Evolutionary conservation across 2,888 invertebrate species (phyloP), one percentile per base, ranked within the genome.

Genomic region (Capitulum mitella): DNA sequence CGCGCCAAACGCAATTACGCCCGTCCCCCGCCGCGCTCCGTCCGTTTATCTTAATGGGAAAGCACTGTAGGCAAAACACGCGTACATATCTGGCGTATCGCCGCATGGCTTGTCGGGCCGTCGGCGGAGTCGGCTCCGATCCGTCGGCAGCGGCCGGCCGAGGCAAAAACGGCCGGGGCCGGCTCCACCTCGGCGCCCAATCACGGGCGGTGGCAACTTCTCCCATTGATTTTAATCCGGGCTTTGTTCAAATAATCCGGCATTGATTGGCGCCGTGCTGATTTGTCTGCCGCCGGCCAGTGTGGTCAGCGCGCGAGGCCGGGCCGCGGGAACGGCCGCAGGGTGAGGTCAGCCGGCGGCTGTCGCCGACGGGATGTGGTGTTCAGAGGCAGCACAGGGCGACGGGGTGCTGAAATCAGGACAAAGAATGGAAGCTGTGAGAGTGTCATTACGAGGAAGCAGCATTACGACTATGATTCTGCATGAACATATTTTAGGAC

Each of bases 231-330:
- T 70, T 70, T 37, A 70, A 70, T 34, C 70, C 37, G 37, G 37
- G 70, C 70, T 70, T 37, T 70, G 70, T 70, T 70, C 70, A 70
- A 70, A 70, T 70, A 70, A 70, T 70, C 70, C 70, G 37, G 19
- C 37, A 70, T 70, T 70, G 70, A 37, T 37, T 70, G 70, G 58
- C 12, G 70, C 37, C 2, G 22, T 32, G 70, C 70, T 70, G 70
- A 70, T 70, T 70, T 70, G 70, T 22, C 16, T 19, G 37, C 22
- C 34, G 22, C 22, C 22, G 34, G 34, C n/a, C 32, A 3, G 12
- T 3, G 10, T 29, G 61, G 61, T 32, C 61, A 16, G 61, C 16
- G 0, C 29, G 58, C 3, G 29, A 29, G 3, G 58, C n/a, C 29
- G 54, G 54, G n/a, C 10, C 5, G 54, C 6, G 51, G 19, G 51